Percentiles rank a stretch among this genome's conserved stretches.
Evolutionary conservation across 2,113 vertebrate genomes (phyloP).

Genomic region (Polypterus senegalus): DNA sequence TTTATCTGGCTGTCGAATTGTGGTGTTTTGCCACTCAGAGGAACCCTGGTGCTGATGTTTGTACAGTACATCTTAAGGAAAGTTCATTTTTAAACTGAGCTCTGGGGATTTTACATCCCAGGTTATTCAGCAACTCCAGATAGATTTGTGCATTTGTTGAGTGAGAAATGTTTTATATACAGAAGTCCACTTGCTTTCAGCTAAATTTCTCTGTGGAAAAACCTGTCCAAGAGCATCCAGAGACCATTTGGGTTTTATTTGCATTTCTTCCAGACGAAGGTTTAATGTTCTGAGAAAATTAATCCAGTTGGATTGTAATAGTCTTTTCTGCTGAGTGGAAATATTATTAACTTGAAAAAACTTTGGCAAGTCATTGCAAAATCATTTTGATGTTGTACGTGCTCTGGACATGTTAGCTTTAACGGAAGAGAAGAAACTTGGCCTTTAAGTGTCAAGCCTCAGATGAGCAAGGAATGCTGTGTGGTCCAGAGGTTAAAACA

Average conservation of each 20-base stretch:
- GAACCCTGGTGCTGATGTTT: no score
- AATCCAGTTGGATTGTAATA: constrained; percentile 3
- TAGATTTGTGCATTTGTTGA: neutral
- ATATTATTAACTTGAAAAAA: neutral
- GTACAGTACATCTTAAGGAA: no score
- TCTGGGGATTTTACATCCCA: neutral
- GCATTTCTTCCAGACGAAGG: constrained; percentile 2
- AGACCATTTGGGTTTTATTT: constrained; percentile 5
- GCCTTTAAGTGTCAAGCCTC: no score
- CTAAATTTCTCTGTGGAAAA: neutral
- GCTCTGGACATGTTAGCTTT: no score
- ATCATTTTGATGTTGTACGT: no score
- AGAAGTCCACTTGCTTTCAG: neutral
- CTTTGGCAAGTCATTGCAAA: neutral
- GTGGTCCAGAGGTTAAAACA: no score
- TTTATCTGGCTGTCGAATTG: no score
- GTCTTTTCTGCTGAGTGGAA: constrained; percentile 4
- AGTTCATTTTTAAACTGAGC: neutral
- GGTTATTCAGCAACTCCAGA: neutral
- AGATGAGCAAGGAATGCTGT: no score
- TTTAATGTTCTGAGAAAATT: neutral
- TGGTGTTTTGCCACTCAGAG: no score
- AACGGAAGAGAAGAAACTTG: no score
- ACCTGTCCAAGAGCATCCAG: constrained; percentile 1
- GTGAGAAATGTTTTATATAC: neutral